Percentiles rank a stretch among this genome's conserved stretches.
phyloP scores from a whole-genome alignment of 2,888 invertebrate genomes.

The Andrena minutula region DNA sequence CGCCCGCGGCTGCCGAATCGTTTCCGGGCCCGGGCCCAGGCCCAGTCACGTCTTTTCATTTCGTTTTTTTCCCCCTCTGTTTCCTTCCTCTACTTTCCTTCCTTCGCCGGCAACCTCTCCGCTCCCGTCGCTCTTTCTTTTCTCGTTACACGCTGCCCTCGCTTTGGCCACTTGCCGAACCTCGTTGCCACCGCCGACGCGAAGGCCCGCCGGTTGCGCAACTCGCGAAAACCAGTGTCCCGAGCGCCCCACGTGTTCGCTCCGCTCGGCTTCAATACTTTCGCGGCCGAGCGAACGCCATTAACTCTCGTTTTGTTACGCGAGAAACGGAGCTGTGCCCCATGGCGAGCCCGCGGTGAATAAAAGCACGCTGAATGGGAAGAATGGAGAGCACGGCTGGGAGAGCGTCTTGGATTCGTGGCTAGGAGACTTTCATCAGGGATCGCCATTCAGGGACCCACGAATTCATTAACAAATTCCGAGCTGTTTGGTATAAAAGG shows the following conservation, averaged over 20 bases:
- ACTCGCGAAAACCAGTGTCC: conserved; percentile 53
- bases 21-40: conserved; percentile 78
- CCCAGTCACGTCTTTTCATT: conserved; percentile 30
- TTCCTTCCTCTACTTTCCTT: not conserved
- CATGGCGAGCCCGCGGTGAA: conserved; percentile 18
- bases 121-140: not conserved
- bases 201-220: conserved; percentile 47
- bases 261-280: conserved; percentile 32
- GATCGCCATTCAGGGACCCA: conserved; percentile 12
- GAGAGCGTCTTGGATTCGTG: conserved; percentile 12
- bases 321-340: conserved; percentile 18
- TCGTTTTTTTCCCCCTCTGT: not conserved
- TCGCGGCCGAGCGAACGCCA: conserved; percentile 39
- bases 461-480: conserved; percentile 29
- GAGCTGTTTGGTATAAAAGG: not conserved
- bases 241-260: conserved; percentile 23
- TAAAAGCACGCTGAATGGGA: conserved; percentile 18
- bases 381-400: conserved; percentile 9
- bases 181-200: conserved; percentile 8
- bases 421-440: conserved; percentile 17
- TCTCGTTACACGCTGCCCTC: conserved; percentile 7
- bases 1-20: conserved; percentile 78
- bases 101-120: not conserved
- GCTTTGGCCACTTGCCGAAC: conserved; percentile 44
- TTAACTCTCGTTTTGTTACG: conserved; percentile 13